Evolutionary conservation across 1,140 invertebrate genomes (phyloP).

Genomic region (Pseudobourletiella spinata): DNA sequence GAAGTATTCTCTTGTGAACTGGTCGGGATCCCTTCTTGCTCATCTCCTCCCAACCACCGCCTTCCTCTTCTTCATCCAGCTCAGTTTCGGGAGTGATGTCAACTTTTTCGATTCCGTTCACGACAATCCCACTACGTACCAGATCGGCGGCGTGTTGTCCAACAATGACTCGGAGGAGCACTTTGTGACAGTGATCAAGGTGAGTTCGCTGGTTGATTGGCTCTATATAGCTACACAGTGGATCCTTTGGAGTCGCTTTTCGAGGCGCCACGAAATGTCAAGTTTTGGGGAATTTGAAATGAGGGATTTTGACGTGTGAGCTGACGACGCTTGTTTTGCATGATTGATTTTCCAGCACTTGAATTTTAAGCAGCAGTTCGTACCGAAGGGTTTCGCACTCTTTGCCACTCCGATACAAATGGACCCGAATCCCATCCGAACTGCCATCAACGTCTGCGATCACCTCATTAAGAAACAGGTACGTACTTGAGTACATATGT

Average conservation of each 20-base stretch:
- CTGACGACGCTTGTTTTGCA: too few species aligned
- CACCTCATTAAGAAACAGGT: slow-evolving; percentile 55
- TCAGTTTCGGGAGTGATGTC: too few species aligned
- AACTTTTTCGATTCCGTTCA: too few species aligned
- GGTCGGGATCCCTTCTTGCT: too few species aligned
- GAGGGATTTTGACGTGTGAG: too few species aligned
- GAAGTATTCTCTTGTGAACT: too few species aligned
- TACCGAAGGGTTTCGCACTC: slow-evolving; percentile 69
- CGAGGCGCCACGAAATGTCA: too few species aligned
- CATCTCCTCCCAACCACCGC: too few species aligned
- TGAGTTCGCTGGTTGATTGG: slow-evolving; percentile 46
- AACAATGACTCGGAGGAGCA: slow-evolving; percentile 63
- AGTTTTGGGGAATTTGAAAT: too few species aligned
- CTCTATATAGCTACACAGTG: too few species aligned
- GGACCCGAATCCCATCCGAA: slow-evolving; percentile 89
- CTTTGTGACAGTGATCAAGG: slow-evolving; percentile 70
- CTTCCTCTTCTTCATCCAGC: too few species aligned
- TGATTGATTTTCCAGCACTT: slow-evolving; percentile 50
- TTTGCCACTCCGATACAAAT: slow-evolving; percentile 79
- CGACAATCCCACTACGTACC: slow-evolving; percentile 65
- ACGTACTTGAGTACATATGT: background rate
- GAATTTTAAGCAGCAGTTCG: slow-evolving; percentile 71
- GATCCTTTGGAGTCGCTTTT: too few species aligned
- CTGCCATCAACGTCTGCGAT: slow-evolving; percentile 86
- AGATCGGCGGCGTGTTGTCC: slow-evolving; percentile 83